Evolutionary conservation across 2,797 vertebrate species (phyloP).

Genomic region (Oreochromis grahami): DNA sequence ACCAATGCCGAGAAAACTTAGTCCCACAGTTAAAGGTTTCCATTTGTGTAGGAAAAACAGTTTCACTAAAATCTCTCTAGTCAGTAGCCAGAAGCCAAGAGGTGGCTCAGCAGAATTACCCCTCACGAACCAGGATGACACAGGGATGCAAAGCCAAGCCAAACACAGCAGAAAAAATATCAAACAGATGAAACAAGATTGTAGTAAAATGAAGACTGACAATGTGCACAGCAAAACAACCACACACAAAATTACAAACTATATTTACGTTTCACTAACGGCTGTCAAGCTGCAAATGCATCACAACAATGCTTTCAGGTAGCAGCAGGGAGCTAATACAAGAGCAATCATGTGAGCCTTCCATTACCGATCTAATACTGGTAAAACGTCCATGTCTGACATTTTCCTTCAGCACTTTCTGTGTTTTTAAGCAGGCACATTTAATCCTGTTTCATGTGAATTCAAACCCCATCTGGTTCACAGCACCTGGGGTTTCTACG

Average conservation of each 20-base stretch:
- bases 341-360: neutral
- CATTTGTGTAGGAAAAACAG: neutral
- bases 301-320: neutral
- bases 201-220: neutral
- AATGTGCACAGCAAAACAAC: neutral
- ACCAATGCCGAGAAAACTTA: neutral
- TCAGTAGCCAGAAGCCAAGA: neutral
- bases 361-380: neutral
- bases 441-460: neutral
- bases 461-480: neutral
- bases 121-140: neutral
- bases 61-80: neutral
- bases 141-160: neutral
- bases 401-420: neutral
- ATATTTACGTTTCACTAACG: neutral
- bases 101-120: neutral
- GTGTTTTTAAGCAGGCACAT: neutral
- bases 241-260: neutral
- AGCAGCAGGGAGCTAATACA: neutral
- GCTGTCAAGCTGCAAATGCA: neutral
- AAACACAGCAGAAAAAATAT: neutral
- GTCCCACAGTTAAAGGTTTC: neutral
- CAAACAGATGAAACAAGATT: neutral
- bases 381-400: neutral
- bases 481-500: neutral